Evolutionary conservation across 2,113 vertebrate genomes (phyloP).

Genomic region (Alaudala cheleensis): DNA sequence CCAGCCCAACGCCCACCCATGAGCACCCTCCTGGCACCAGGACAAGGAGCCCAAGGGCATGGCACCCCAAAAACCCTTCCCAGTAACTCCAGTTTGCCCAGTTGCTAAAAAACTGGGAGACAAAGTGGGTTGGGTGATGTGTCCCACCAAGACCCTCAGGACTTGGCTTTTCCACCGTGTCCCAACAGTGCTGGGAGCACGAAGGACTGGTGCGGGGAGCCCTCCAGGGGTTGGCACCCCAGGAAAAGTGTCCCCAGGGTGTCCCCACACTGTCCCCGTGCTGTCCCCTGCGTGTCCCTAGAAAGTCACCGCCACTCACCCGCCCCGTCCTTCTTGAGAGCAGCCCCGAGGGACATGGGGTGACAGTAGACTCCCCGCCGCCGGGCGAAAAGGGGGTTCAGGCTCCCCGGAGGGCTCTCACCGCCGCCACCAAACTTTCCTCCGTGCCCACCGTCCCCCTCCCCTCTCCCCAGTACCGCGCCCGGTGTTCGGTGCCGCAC

Average conservation of each 20-base stretch:
- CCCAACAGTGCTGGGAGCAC: background rate
- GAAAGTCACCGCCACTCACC: background rate
- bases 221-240: background rate
- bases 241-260: background rate
- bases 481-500: background rate
- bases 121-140: accelerated
- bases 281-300: background rate
- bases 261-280: background rate
- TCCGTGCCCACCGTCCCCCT: background rate
- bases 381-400: background rate
- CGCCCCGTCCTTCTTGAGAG: background rate
- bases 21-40: accelerated
- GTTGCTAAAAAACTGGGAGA: background rate
- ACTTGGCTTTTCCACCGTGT: accelerated
- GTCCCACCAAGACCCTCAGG: background rate
- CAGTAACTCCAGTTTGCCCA: background rate
- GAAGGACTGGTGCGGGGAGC: background rate
- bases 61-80: background rate
- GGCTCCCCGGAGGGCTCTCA: background rate
- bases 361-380: background rate
- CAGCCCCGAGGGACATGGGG: background rate
- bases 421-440: background rate
- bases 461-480: background rate
- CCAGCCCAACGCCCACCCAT: accelerated
- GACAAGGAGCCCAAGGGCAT: background rate